A percentile compares a stretch with the other conserved stretches of the same genome.
phyloP scores from a whole-genome alignment of 2,113 vertebrate species.

The Verasper variegatus region DNA sequence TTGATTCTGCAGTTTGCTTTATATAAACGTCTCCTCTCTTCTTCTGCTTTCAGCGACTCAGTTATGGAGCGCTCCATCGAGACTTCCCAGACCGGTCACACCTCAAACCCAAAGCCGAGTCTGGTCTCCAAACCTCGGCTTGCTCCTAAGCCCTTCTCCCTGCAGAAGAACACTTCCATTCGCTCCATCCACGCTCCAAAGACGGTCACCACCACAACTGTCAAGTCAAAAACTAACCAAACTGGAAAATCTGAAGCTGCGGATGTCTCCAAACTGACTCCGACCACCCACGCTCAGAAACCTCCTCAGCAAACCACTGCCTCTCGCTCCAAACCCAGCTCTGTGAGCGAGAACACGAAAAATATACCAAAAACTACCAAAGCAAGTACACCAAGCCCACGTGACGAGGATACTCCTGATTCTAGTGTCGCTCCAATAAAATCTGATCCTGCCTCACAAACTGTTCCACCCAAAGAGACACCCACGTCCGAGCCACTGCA shows the following conservation, averaged over 20 bases:
- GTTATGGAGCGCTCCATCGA: slow-evolving; percentile 67
- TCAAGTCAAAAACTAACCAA: slow-evolving; percentile 4
- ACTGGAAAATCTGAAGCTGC: slow-evolving; percentile 15
- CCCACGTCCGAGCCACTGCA: slow-evolving; percentile 14
- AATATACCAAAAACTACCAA: slow-evolving; percentile 13
- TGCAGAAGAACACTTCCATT: slow-evolving; percentile 66
- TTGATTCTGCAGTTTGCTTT: background rate
- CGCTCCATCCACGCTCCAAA: slow-evolving; percentile 74
- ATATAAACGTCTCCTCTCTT: slow-evolving; percentile 10
- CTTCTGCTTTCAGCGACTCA: slow-evolving; percentile 38
- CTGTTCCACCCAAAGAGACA: slow-evolving; percentile 13
- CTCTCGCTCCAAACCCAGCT: slow-evolving; percentile 24
- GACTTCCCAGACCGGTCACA: slow-evolving; percentile 25
- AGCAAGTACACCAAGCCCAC: slow-evolving; percentile 19
- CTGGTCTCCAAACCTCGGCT: slow-evolving; percentile 72
- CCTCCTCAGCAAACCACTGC: slow-evolving; percentile 6
- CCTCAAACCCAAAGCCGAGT: slow-evolving; percentile 50
- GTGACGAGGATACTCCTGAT: slow-evolving; percentile 9
- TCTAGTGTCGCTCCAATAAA: slow-evolving; percentile 25
- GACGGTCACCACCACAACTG: background rate
- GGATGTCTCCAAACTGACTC: slow-evolving; percentile 12
- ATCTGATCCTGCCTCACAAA: slow-evolving; percentile 29
- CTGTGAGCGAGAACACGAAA: slow-evolving; percentile 20
- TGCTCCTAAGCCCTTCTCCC: slow-evolving; percentile 78
- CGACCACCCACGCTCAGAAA: slow-evolving; percentile 8